A percentile compares a stretch with the other conserved stretches of the same genome.
Evolutionary conservation across 2,797 vertebrate genomes (phyloP).

Genomic region (Nothura maculosa): DNA sequence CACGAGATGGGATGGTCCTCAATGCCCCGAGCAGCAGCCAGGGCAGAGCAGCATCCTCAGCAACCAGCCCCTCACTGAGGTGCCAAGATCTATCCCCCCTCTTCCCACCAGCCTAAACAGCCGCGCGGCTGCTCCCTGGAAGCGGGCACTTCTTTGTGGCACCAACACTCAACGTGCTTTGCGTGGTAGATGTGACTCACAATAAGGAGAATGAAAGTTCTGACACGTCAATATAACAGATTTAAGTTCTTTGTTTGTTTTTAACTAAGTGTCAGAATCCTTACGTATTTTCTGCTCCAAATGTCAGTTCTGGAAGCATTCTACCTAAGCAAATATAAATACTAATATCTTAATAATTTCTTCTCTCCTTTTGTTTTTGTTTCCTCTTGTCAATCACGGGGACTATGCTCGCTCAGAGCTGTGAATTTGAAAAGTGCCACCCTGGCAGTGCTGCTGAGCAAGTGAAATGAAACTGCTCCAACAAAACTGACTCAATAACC

Average conservation of each 20-base stretch:
- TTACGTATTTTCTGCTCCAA: neutral
- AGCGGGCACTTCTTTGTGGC: neutral
- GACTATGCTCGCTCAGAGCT: slow-evolving; percentile 55
- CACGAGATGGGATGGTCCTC: neutral
- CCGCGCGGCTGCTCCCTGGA: neutral
- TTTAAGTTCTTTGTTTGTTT: neutral
- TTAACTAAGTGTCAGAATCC: neutral
- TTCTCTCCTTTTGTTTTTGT: slow-evolving; percentile 33
- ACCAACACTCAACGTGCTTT: neutral
- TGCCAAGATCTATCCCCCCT: neutral
- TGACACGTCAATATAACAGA: neutral
- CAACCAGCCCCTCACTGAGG: neutral
- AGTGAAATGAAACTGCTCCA: slow-evolving; percentile 59
- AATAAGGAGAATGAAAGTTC: neutral
- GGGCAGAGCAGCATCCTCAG: neutral
- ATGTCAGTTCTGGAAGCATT: slow-evolving; percentile 41
- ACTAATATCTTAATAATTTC: slow-evolving; percentile 23
- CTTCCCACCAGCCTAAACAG: neutral
- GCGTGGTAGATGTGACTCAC: neutral
- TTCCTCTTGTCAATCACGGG: slow-evolving; percentile 40
- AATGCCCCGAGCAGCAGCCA: neutral
- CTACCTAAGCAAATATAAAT: slow-evolving; percentile 34
- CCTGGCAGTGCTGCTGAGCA: slow-evolving; percentile 38
- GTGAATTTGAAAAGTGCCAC: slow-evolving; percentile 43
- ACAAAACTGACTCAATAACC: slow-evolving; percentile 50